Percentiles rank a stretch among this genome's conserved stretches.
phyloP scores from a whole-genome alignment of 2,797 vertebrate species.

The Botia kubotai region DNA sequence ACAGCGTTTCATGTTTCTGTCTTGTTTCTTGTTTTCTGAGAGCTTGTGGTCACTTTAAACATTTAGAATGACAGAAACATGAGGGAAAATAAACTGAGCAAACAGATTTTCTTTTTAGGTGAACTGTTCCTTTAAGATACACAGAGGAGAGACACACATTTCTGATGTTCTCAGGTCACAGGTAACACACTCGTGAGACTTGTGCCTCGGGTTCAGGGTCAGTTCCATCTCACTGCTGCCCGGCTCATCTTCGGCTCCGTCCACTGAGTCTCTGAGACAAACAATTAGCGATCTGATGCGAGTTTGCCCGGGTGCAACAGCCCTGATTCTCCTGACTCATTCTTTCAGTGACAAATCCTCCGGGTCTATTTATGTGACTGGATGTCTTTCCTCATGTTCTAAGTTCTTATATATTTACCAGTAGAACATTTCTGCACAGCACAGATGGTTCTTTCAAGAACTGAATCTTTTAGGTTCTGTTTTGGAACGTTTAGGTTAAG shows the following conservation, averaged over 20 bases:
- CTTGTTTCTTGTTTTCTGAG: too few species aligned
- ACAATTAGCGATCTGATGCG: constrained; percentile 47
- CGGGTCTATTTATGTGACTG: background rate
- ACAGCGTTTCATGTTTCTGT: too few species aligned
- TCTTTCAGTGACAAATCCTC: background rate
- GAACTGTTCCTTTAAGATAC: background rate
- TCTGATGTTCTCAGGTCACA: constrained; percentile 22
- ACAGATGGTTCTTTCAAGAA: background rate
- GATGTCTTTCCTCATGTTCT: background rate
- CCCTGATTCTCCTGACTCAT: constrained; percentile 35
- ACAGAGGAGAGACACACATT: background rate
- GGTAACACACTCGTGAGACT: constrained; percentile 20
- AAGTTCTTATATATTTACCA: background rate
- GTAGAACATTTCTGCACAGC: background rate
- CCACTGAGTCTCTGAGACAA: constrained; percentile 24
- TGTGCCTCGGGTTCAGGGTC: constrained; percentile 19
- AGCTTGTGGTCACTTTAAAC: background rate
- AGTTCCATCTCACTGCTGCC: constrained; percentile 1
- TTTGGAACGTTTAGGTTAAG: too few species aligned
- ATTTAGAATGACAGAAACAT: background rate
- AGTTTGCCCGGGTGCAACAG: constrained; percentile 19
- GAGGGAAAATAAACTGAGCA: background rate
- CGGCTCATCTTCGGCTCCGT: constrained; percentile 30
- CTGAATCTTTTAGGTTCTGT: too few species aligned
- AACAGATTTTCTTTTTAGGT: background rate